A percentile compares a stretch with the other conserved stretches of the same genome.
Evolutionary conservation across 2,113 vertebrate genomes (phyloP).

Genomic region (Cinclus cinclus): DNA sequence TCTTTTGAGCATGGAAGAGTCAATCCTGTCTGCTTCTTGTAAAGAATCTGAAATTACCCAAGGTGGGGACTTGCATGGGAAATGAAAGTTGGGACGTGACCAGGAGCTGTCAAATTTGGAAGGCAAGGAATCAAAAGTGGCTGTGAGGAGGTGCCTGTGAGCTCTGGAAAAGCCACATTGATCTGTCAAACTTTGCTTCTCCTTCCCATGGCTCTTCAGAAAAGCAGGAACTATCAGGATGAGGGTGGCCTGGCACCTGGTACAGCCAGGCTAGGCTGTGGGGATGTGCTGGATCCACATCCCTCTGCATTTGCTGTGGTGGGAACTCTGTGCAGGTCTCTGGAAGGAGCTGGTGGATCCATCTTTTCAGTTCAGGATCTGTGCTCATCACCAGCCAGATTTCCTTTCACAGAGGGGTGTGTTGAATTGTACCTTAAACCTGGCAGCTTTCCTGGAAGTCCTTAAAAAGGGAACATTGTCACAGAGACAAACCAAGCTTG

Average conservation of each 20-base stretch:
- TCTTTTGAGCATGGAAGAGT: neutral
- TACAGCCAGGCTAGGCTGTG: neutral
- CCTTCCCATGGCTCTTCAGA: neutral
- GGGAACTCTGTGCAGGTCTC: neutral
- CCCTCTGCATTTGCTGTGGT: neutral
- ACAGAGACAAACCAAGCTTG: neutral
- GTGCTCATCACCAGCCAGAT: neutral
- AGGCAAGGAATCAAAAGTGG: neutral
- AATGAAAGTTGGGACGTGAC: neutral
- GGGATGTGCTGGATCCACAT: neutral
- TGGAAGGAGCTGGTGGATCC: neutral
- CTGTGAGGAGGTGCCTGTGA: neutral
- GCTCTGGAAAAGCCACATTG: neutral
- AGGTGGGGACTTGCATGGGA: neutral
- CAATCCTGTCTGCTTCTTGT: neutral
- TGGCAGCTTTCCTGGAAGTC: constrained; percentile 18
- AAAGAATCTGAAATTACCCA: neutral
- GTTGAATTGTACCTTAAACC: neutral
- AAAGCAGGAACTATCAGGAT: neutral
- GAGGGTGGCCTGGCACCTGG: neutral
- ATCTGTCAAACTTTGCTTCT: neutral
- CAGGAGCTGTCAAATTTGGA: neutral
- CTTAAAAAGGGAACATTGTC: neutral
- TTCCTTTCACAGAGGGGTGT: neutral
- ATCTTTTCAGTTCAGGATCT: neutral